These are phyloP conservation scores for Megaceryle maxima DNA, from an alignment of 2,113 vertebrate species.

Conservation along the genomic window DNA sequence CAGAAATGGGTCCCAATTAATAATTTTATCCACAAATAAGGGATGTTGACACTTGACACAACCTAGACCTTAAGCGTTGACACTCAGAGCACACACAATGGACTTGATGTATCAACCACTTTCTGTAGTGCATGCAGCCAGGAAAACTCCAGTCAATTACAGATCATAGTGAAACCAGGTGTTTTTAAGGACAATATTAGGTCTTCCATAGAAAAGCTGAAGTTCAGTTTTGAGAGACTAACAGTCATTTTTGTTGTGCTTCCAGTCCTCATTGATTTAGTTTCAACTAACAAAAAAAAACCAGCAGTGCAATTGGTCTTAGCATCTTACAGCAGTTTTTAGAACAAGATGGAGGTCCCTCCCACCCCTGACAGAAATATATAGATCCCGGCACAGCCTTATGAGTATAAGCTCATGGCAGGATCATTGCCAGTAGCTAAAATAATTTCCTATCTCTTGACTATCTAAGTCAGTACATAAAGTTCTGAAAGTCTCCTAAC, in stretches of 20 bases:
- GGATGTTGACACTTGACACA: not conserved
- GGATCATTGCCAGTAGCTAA: not conserved
- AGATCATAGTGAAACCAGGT: not conserved
- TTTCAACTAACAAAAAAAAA: not conserved
- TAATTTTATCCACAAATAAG: not conserved
- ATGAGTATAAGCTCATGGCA: rapidly evolving
- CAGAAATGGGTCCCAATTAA: not conserved
- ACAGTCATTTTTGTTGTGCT: not conserved
- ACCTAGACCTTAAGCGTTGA: not conserved
- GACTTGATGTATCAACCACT: not conserved
- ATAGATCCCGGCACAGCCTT: not conserved
- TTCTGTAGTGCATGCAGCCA: not conserved
- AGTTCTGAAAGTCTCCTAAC: not conserved
- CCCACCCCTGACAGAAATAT: not conserved
- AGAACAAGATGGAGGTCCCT: not conserved
- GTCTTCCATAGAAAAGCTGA: not conserved
- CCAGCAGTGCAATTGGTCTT: not conserved
- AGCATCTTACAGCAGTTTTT: not conserved
- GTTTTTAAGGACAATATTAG: not conserved
- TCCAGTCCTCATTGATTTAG: not conserved
- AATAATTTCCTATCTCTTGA: not conserved
- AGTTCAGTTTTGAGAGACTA: not conserved
- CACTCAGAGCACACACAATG: not conserved
- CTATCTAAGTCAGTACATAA: not conserved
- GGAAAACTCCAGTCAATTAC: not conserved